Percentiles rank a stretch among this genome's conserved stretches.
These are phyloP conservation scores for Aradus depressus DNA, from an alignment of 2,888 invertebrate genomes.

Conservation along the genomic window DNA sequence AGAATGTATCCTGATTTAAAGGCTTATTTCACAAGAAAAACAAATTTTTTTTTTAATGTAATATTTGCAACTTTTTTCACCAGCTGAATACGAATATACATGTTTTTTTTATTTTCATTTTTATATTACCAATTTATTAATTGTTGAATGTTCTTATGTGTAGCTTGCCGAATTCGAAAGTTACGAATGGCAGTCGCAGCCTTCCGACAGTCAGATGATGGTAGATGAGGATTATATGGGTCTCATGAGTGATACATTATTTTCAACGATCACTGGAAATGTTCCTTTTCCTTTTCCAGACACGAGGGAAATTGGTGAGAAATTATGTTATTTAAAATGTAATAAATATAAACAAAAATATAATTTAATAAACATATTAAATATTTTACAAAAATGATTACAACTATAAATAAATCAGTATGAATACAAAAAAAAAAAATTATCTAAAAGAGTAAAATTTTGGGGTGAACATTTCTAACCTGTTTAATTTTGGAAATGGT, in stretches of 20 bases:
- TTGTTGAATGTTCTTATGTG: neutral
- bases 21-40: too few species aligned
- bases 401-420: neutral
- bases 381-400: neutral
- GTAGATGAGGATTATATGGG: slow-evolving; percentile 77
- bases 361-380: neutral
- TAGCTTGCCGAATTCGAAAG: slow-evolving; percentile 62
- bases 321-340: neutral
- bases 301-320: slow-evolving; percentile 82
- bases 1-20: too few species aligned
- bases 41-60: too few species aligned
- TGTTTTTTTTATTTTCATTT: neutral
- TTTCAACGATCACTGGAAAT: slow-evolving; percentile 69
- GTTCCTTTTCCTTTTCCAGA: slow-evolving; percentile 95
- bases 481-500: too few species aligned
- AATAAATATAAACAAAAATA: neutral
- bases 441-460: too few species aligned
- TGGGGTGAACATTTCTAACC: too few species aligned
- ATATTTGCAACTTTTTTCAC: too few species aligned
- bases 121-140: neutral
- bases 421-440: too few species aligned
- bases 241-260: slow-evolving; percentile 80
- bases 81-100: too few species aligned
- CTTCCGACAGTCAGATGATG: slow-evolving; percentile 51
- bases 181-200: slow-evolving; percentile 49